Percentiles rank a stretch among this genome's conserved stretches.
Evolutionary conservation across 2,888 invertebrate species (phyloP).

Genomic region (Aleiodes alternator): DNA sequence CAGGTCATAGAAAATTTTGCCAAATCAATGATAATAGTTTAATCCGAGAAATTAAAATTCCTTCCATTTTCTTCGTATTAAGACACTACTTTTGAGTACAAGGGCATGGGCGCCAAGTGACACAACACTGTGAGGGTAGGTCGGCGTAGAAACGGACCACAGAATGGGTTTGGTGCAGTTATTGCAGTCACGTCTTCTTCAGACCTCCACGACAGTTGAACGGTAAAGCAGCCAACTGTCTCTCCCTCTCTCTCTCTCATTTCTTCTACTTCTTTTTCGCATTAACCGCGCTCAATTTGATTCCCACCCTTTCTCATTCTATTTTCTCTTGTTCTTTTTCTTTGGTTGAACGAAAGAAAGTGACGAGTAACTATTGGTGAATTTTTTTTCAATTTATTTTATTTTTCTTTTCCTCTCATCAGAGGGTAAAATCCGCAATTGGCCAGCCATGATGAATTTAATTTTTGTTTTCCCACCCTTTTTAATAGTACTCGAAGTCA

Average conservation of each 20-base stretch:
- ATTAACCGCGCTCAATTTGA: slow-evolving; percentile 63
- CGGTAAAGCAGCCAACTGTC: slow-evolving; percentile 54
- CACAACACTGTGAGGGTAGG: slow-evolving; percentile 15
- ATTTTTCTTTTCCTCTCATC: neutral
- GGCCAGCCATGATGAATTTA: too few relatives aligned
- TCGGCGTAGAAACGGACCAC: slow-evolving; percentile 30
- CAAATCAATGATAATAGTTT: slow-evolving; percentile 1
- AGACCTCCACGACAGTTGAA: slow-evolving; percentile 41
- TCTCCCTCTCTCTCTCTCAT: slow-evolving; percentile 17
- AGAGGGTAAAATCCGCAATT: neutral
- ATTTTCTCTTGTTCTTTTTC: slow-evolving; percentile 2
- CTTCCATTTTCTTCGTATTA: neutral
- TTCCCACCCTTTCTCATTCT: slow-evolving; percentile 26
- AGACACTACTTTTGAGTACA: too few relatives aligned
- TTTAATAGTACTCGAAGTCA: too few relatives aligned
- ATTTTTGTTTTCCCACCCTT: too few relatives aligned
- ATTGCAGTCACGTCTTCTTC: slow-evolving; percentile 65
- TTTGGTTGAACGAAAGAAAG: neutral
- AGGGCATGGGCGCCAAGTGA: neutral
- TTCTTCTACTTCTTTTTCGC: slow-evolving; percentile 58
- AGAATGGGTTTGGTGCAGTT: slow-evolving; percentile 49
- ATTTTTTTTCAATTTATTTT: neutral
- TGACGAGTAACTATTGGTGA: neutral
- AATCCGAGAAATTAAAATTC: neutral
- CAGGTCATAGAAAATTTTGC: neutral